Conservation (phyloP, 1,140 invertebrate species). For the Drosophila varians region DNA sequence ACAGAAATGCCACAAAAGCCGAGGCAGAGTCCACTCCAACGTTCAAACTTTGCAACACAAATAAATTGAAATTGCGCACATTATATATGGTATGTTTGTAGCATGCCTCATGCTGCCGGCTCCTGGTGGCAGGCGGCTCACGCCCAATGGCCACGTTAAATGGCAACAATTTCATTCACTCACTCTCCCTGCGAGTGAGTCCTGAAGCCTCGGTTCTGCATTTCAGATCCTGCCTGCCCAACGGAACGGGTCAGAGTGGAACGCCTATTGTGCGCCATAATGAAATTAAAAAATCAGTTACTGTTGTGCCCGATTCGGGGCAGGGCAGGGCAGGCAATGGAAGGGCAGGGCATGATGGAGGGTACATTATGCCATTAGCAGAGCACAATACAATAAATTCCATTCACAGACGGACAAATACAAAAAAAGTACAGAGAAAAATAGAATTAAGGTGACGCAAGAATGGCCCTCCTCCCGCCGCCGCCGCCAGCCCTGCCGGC, state of each 20-base stretch:
- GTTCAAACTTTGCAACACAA: conserved; percentile 60
- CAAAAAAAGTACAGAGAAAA: conserved; percentile 16
- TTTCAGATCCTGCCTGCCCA: conserved; percentile 29
- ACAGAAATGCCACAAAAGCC: conserved; percentile 53
- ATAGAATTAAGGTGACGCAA: conserved; percentile 28
- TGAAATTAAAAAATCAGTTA: conserved; percentile 83
- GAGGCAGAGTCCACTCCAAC: conserved; percentile 26
- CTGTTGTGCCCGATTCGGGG: conserved; percentile 62
- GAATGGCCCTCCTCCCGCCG: conserved; percentile 12
- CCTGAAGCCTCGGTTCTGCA: background rate
- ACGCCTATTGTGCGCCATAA: conserved; percentile 77
- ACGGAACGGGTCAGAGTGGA: conserved; percentile 46
- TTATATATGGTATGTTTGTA: conserved; percentile 27
- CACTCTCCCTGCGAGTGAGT: background rate
- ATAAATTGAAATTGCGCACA: conserved; percentile 70
- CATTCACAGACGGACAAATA: conserved; percentile 34
- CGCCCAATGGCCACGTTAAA: conserved; percentile 45
- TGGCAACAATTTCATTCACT: conserved; percentile 39
- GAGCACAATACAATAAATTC: conserved; percentile 58
- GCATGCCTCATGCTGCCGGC: background rate
- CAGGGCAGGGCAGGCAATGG: conserved; percentile 40
- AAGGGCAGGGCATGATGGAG: conserved; percentile 39
- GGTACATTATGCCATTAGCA: conserved; percentile 80
- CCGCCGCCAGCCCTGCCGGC: conserved; percentile 1
- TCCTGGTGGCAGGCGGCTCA: conserved; percentile 22